phyloP scores from a whole-genome alignment of 2,888 invertebrate genomes.

The Odontothrips loti region DNA sequence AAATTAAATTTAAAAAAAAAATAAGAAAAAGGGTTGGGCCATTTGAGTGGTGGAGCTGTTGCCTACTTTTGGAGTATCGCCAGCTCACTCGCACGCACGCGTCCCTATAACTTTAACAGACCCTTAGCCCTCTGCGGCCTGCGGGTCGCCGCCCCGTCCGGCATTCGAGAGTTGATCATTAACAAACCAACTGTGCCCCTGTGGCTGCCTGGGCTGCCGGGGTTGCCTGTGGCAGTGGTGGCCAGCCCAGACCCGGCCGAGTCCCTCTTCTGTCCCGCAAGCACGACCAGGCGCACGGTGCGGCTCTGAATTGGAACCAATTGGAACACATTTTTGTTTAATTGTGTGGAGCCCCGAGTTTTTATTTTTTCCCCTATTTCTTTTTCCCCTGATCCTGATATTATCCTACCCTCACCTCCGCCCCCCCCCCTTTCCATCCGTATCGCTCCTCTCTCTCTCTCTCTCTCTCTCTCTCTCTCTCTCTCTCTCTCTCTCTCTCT shows the following conservation, averaged over 20 bases:
- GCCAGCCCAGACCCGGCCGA: not conserved
- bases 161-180: conserved; percentile 19
- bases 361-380: not conserved
- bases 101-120: no score
- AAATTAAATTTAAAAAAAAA: no score
- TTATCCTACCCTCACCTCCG: no score
- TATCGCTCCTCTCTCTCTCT: not conserved
- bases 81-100: no score
- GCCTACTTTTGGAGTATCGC: no score
- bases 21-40: no score
- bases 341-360: not conserved
- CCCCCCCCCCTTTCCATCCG: no score
- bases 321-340: conserved; percentile 21
- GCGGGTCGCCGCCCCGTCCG: not conserved
- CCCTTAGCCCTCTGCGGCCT: no score
- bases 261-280: not conserved
- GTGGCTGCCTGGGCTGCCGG: no score
- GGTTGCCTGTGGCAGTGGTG: no score
- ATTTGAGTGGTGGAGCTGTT: no score
- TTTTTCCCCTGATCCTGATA: not conserved
- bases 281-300: not conserved
- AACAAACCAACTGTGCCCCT: not conserved
- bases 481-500: not conserved
- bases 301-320: not conserved
- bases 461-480: not conserved